Conservation (phyloP, 2,888 invertebrate species). For the Drosophila emarginata region DNA sequence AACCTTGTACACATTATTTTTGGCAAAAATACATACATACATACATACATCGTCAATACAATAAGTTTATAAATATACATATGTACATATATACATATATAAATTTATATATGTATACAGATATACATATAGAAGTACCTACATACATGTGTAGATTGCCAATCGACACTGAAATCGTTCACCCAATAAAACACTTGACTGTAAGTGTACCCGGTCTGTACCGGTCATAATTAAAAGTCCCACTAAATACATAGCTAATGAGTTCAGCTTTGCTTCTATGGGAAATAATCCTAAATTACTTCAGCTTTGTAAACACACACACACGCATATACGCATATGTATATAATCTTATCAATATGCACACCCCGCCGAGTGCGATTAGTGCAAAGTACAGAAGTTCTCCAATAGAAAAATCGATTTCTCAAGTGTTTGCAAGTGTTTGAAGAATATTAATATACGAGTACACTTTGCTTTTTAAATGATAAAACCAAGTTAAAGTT, state of each 20-base stretch:
- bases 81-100: no score
- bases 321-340: no score
- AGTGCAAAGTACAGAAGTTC: neutral
- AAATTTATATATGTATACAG: no score
- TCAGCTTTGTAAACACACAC: neutral
- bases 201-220: neutral
- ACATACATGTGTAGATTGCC: neutral
- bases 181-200: neutral
- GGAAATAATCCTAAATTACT: neutral
- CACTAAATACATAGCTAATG: conserved; percentile 5
- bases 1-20: conserved; percentile 3
- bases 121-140: no score
- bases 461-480: neutral
- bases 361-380: neutral
- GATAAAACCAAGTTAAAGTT: neutral
- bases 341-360: conserved; percentile 5
- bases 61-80: neutral
- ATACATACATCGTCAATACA: no score
- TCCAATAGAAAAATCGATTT: neutral
- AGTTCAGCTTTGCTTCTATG: neutral
- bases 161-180: neutral
- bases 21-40: neutral
- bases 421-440: conserved; percentile 8
- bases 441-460: neutral
- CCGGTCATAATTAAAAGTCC: conserved; percentile 2